phyloP scores from a whole-genome alignment of 2,797 vertebrate genomes.

The Microctenopoma steveboyesi region DNA sequence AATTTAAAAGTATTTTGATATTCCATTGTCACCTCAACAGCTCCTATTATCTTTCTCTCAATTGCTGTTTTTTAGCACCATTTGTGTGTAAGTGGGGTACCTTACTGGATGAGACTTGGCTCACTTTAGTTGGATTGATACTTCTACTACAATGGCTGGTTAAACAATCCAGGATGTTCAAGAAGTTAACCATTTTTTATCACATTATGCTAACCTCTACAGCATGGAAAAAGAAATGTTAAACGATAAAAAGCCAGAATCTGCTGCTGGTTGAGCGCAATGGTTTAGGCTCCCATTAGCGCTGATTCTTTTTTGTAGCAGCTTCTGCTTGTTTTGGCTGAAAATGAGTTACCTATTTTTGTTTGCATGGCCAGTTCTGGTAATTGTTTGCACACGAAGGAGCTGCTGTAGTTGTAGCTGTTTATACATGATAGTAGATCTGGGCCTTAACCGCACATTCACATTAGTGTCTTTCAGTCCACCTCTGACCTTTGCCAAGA shows the following conservation, averaged over 20 bases:
- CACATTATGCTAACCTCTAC: constrained; percentile 5
- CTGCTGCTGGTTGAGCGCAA: constrained; percentile 29
- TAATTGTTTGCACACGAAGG: constrained; percentile 24
- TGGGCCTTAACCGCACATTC: constrained; percentile 58
- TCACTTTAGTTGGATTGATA: constrained; percentile 1
- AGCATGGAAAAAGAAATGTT: constrained; percentile 29
- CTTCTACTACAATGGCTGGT: background rate
- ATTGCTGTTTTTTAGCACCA: background rate
- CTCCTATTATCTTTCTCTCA: background rate
- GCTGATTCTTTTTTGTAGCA: constrained; percentile 31
- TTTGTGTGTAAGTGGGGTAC: background rate
- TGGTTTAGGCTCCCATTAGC: constrained; percentile 8
- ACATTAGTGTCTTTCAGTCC: constrained; percentile 68
- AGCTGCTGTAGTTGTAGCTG: constrained; percentile 26
- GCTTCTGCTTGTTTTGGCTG: constrained; percentile 35
- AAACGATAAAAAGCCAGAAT: constrained; percentile 3
- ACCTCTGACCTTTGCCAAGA: constrained; percentile 63
- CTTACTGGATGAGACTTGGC: background rate
- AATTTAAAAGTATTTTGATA: constrained; percentile 15
- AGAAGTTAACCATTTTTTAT: background rate
- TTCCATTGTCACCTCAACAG: constrained; percentile 5
- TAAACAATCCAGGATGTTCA: constrained; percentile 5
- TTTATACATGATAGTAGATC: constrained; percentile 54
- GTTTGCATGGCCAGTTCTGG: constrained; percentile 36
- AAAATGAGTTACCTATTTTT: constrained; percentile 32